Evolutionary conservation across 2,888 invertebrate genomes (phyloP).

Genomic region (Nomada fucata): DNA sequence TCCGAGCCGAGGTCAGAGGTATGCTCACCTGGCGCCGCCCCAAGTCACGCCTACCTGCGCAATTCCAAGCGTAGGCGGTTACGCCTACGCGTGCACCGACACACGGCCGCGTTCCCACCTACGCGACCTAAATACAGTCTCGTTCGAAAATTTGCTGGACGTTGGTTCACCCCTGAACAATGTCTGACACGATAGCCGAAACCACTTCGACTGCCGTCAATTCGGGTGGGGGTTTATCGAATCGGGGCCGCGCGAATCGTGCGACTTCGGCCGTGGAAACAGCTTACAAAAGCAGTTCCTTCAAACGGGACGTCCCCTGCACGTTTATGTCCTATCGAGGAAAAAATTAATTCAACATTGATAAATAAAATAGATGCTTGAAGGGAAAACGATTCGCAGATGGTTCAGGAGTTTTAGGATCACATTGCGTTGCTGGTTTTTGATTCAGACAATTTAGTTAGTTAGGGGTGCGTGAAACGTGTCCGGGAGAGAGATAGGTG

Average conservation of each 20-base stretch:
- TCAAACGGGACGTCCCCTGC: too few species aligned
- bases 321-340: too few species aligned
- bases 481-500: slow-evolving; percentile 9
- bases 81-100: slow-evolving; percentile 80
- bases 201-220: not conserved
- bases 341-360: too few species aligned
- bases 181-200: not conserved
- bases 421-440: too few species aligned
- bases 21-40: slow-evolving; percentile 83
- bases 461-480: not conserved
- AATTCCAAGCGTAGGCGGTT: slow-evolving; percentile 74
- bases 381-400: too few species aligned
- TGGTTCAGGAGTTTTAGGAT: too few species aligned
- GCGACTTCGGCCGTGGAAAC: not conserved
- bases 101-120: slow-evolving; percentile 56
- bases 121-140: slow-evolving; percentile 56
- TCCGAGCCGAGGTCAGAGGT: slow-evolving; percentile 77
- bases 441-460: too few species aligned
- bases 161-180: slow-evolving; percentile 19
- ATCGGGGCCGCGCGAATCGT: slow-evolving; percentile 9
- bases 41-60: slow-evolving; percentile 84
- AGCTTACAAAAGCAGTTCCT: not conserved
- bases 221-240: slow-evolving; percentile 11
- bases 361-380: too few species aligned
- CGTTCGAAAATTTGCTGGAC: slow-evolving; percentile 45